Evolutionary conservation across 2,888 invertebrate genomes (phyloP).

Genomic region (Drosophila anceps): DNA sequence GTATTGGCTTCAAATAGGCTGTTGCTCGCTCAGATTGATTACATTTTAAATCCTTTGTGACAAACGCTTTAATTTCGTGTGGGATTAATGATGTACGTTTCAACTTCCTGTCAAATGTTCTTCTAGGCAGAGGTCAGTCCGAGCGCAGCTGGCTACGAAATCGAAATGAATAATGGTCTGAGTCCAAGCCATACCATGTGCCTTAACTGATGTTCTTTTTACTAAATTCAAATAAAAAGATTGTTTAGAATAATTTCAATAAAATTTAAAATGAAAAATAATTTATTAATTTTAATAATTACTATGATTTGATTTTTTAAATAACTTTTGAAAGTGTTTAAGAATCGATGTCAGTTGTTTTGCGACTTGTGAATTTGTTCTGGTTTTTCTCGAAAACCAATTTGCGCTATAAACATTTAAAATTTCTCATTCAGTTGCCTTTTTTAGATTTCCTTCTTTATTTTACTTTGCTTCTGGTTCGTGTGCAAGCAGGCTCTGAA

Average conservation of each 20-base stretch:
- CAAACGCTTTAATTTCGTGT: conserved; percentile 67
- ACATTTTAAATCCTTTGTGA: conserved; percentile 66
- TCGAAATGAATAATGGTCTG: conserved; percentile 15
- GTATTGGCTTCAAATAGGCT: conserved; percentile 38
- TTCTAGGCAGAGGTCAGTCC: conserved; percentile 1
- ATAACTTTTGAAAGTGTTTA: conserved; percentile 16
- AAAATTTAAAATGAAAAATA: neutral
- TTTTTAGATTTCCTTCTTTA: conserved; percentile 41
- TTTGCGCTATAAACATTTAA: conserved; percentile 55
- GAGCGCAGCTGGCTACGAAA: conserved; percentile 36
- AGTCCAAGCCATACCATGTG: neutral
- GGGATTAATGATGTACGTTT: conserved; percentile 64
- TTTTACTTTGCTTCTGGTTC: conserved; percentile 9
- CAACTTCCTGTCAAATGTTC: conserved; percentile 25
- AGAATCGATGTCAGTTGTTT: neutral
- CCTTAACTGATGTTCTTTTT: neutral
- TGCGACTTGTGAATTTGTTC: conserved; percentile 22
- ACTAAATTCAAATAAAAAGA: neutral
- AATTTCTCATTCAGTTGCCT: conserved; percentile 51
- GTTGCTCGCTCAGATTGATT: conserved; percentile 67
- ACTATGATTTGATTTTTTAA: neutral
- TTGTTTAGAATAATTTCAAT: neutral
- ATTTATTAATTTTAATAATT: neutral
- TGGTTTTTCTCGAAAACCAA: conserved; percentile 46
- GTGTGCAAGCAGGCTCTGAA: conserved; percentile 52